A percentile compares a stretch with the other conserved stretches of the same genome.
Conservation (phyloP, 2,888 invertebrate species). For the Melipona bicolor region DNA sequence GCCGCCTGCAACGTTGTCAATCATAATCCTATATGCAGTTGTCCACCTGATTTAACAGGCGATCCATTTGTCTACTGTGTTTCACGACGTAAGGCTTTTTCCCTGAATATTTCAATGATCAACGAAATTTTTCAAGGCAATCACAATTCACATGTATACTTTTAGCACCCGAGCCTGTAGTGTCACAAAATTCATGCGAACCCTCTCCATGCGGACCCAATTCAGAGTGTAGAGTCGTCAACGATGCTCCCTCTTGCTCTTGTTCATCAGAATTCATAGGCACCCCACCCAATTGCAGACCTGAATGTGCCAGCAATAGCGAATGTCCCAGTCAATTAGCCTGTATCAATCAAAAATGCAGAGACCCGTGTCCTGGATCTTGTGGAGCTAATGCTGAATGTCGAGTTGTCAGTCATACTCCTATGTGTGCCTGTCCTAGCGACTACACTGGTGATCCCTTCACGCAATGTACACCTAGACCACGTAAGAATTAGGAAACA, state of each 20-base stretch:
- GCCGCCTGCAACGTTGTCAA: slow-evolving; percentile 91
- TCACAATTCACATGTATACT: not conserved
- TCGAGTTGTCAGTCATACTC: slow-evolving; percentile 90
- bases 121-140: fast-evolving
- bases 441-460: slow-evolving; percentile 82
- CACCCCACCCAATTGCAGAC: slow-evolving; percentile 89
- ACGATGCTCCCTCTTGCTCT: slow-evolving; percentile 86
- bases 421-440: slow-evolving; percentile 87
- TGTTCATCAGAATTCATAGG: slow-evolving; percentile 90
- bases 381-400: slow-evolving; percentile 90
- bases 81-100: not conserved
- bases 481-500: slow-evolving; percentile 71
- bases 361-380: slow-evolving; percentile 89
- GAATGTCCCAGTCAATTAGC: slow-evolving; percentile 90
- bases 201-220: slow-evolving; percentile 85
- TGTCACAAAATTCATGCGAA: slow-evolving; percentile 71
- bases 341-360: slow-evolving; percentile 90
- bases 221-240: slow-evolving; percentile 88
- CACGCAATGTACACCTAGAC: slow-evolving; percentile 81
- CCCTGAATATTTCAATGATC: fast-evolving
- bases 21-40: slow-evolving; percentile 87
- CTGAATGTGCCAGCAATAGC: slow-evolving; percentile 90
- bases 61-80: slow-evolving; percentile 81
- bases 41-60: slow-evolving; percentile 85
- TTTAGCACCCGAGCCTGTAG: not conserved